Base-by-base conservation (phyloP, 2,797 vertebrate genomes). In the Fundulus diaphanus region DNA sequence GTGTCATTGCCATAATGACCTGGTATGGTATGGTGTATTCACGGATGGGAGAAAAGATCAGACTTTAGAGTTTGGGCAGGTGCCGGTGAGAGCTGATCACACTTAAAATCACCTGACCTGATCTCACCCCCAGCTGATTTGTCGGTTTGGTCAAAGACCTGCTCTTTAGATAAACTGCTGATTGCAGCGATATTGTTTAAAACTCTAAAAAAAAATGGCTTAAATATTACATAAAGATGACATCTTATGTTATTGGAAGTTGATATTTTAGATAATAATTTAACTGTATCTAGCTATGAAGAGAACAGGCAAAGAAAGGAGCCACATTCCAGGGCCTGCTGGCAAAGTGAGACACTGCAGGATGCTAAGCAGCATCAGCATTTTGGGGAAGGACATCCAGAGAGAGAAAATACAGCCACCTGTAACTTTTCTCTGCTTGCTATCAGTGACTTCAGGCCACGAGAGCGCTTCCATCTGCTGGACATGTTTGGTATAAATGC, bases 401-500 rank as follows among this genome's bases (percentile, higher is more conserved):
- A 13, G 52, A 77, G 56, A 72, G 74, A 80, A 59, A 78, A 52
- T 67, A 42, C 31, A 71, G 69, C 79, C 83, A 71, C 63, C 78
- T 80, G 67, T 74, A 67, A 49, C 27, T 65, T 68, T 73, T 65
- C 82, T 84, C 79, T 87, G 81, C 46, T 73, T 80, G 52, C 84
- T 44, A 51, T 79, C 65, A 66, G 68, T 82, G 83, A 79, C 73
- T 81, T 80, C 70, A 71, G 78, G 51, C 59, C 51, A 67, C 49
- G 70, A 74, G 89, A 88, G 82, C 72, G 82, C 79, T 73, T 79
- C 80, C 77, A 46, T 87, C 85, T 82, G 82, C 80, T 70, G 83
- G 88, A 91, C 89, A 86, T 82, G 85, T 84, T 31, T 82, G 80
- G 86, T 88, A 90, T 85, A 90, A 87, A 85, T 4, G 74, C 61